Conservation (phyloP, 2,888 invertebrate genomes). For the Aporophyla nigra region DNA sequence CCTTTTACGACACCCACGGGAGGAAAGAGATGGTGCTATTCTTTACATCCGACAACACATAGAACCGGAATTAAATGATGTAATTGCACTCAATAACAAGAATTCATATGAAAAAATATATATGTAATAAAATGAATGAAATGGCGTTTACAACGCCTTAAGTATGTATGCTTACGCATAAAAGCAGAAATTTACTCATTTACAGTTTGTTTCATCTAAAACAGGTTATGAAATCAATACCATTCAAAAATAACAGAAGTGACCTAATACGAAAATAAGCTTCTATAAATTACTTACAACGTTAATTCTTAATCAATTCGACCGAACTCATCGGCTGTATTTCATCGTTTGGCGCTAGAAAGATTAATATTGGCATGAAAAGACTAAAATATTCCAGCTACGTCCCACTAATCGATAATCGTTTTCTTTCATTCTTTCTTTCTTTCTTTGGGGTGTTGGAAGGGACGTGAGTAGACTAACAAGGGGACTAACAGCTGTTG, state of each 20-base stretch:
- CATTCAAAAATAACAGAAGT: not conserved
- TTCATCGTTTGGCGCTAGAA: slow-evolving; percentile 17
- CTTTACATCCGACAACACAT: too few relatives aligned
- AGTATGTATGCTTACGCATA: not conserved
- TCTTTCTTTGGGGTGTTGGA: slow-evolving; percentile 43
- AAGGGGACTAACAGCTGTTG: slow-evolving; percentile 37
- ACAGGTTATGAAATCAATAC: not conserved
- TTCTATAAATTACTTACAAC: slow-evolving; percentile 16
- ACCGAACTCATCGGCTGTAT: slow-evolving; percentile 6
- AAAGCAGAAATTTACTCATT: not conserved
- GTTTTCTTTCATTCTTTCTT: slow-evolving; percentile 42
- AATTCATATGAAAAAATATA: not conserved
- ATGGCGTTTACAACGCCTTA: too few relatives aligned
- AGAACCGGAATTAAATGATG: not conserved
- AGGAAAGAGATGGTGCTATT: too few relatives aligned
- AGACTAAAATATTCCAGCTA: slow-evolving; percentile 43
- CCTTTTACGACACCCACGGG: too few relatives aligned
- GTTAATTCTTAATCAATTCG: slow-evolving; percentile 26
- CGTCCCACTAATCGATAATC: slow-evolving; percentile 54
- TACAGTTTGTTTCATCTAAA: not conserved
- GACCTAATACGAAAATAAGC: slow-evolving; percentile 4
- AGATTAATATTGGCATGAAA: slow-evolving; percentile 31
- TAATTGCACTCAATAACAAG: not conserved
- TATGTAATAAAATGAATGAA: too few relatives aligned
- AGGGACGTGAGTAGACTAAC: slow-evolving; percentile 38